These are phyloP conservation scores for Poecilia wingei DNA, from an alignment of 2,797 vertebrate species.

Conservation along the genomic window DNA sequence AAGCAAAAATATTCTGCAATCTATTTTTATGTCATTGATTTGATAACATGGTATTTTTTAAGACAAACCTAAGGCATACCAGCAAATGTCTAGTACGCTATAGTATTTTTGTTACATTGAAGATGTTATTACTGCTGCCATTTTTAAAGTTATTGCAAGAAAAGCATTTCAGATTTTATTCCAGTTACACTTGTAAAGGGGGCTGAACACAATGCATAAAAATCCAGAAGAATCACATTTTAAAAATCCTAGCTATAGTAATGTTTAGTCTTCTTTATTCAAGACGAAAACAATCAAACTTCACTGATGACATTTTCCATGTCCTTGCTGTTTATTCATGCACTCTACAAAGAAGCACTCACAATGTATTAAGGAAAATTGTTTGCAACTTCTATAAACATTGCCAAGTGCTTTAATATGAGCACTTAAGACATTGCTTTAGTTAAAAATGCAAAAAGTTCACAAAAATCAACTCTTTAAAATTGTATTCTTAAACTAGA, in stretches of 20 bases:
- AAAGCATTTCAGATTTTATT: background rate
- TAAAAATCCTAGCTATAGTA: background rate
- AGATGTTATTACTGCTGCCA: background rate
- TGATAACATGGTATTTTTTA: background rate
- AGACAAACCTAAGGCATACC: background rate
- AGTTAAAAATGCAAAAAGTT: background rate
- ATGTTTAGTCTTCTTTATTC: background rate
- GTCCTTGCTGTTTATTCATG: background rate
- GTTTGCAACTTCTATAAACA: background rate
- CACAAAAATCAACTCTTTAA: background rate
- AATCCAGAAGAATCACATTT: background rate
- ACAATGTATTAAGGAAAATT: background rate
- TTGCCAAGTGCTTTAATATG: background rate
- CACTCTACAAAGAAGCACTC: background rate
- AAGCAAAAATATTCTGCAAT: background rate
- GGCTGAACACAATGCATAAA: background rate
- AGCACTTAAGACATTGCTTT: no score
- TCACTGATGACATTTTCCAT: background rate
- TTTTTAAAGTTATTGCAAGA: background rate
- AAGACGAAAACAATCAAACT: background rate
- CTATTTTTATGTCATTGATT: background rate
- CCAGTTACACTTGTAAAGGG: no score
- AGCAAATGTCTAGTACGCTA: background rate
- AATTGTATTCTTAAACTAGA: background rate
- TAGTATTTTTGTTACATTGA: background rate